These are phyloP conservation scores for Cyprinella venusta DNA, from an alignment of 2,797 vertebrate genomes.

Conservation along the genomic window DNA sequence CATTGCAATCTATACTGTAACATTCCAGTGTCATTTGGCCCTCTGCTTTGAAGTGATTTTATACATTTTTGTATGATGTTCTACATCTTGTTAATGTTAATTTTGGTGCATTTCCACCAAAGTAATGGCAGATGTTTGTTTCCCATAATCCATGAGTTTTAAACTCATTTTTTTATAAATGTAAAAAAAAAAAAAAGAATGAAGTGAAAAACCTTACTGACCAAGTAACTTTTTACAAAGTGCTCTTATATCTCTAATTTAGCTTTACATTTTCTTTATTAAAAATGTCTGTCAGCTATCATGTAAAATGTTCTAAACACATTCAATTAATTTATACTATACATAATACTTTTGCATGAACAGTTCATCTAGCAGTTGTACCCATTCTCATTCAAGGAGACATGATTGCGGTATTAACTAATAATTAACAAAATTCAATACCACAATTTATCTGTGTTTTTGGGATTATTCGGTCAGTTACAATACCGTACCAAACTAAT, in stretches of 20 bases:
- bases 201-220: background rate
- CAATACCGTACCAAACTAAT: constrained; percentile 28
- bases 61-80: constrained; percentile 36
- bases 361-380: background rate
- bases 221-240: constrained; percentile 32
- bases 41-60: constrained; percentile 50
- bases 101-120: constrained; percentile 54
- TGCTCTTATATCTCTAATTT: constrained; percentile 27
- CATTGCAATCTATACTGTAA: constrained; percentile 46
- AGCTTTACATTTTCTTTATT: background rate
- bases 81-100: constrained; percentile 26
- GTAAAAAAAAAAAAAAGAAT: background rate
- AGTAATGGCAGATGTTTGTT: constrained; percentile 46
- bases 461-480: constrained; percentile 5
- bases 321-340: constrained; percentile 26
- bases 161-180: constrained; percentile 6
- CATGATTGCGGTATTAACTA: constrained; percentile 30
- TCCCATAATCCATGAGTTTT: constrained; percentile 24
- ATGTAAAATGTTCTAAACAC: constrained; percentile 18
- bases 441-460: constrained; percentile 17
- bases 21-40: constrained; percentile 44
- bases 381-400: constrained; percentile 17
- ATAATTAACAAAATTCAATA: constrained; percentile 37
- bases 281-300: background rate
- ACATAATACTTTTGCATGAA: constrained; percentile 1